Evolutionary conservation across 1,140 invertebrate species (phyloP), one percentile per base, ranked within the genome.

Genomic region (Aleiodes sp.): DNA sequence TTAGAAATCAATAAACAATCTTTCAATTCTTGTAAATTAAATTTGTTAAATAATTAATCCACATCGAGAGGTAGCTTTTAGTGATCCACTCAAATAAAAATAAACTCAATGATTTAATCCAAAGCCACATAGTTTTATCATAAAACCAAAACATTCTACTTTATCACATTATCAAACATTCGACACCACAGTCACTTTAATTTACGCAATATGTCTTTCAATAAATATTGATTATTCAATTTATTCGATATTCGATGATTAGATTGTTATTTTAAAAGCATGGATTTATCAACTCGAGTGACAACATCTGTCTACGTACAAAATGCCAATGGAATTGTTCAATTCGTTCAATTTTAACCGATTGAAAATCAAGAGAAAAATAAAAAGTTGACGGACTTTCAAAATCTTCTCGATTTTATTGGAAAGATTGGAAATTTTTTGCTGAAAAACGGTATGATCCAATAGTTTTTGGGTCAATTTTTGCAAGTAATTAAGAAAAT

Each of bases 181-280:
- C 39, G 28, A 37, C 8, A 37, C 70, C 64, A 69, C 66, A 66
- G 65, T 74, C 67, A 70, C 37, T 76, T 76, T 73, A 60, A 75
- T 79, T 79, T 76, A 68, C 70, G 68, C 63, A 68, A 78, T 76
- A 75, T 63, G 70, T 66, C 33, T 26, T 41, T 39, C 24, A 37
- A 59, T 37, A 74, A 74, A 61, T 80, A 80, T 84, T 76, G 76
- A 81, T 80, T 78, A 75, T 78, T 80, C 77, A 77, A 82, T 78
- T 72, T 78, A 82, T 82, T 77, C 60, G 75, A 77, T 80, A 80
- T 84, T 83, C 79, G 82, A 75, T 74, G 82, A 86, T 86, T 84
- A 84, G 83, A 84, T 84, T 84, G 76, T 37, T 83, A 76, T 41
- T 68, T 73, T 82, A 83, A 85, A 84, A 83, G 78, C 71, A 72